Evolutionary conservation across 2,113 vertebrate genomes (phyloP).

Genomic region (Corythaeola cristata): DNA sequence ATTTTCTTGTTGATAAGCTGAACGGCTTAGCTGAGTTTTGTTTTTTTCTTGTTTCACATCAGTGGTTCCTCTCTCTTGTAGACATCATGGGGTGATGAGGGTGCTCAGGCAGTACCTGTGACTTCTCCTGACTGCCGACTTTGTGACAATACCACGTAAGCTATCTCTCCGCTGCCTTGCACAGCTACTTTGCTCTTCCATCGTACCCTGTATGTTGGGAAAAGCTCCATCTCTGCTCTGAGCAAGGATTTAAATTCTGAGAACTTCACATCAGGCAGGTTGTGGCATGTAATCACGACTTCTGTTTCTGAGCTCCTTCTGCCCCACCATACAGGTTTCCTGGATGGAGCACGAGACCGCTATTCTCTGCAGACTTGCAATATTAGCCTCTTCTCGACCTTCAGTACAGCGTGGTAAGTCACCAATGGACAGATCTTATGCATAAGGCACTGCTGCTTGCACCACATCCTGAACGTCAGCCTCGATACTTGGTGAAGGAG

Average conservation of each 20-base stretch:
- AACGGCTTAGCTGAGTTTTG: not conserved
- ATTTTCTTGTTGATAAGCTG: not conserved
- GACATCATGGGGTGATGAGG: not conserved
- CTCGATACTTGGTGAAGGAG: not conserved
- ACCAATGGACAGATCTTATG: not conserved
- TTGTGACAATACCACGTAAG: not conserved
- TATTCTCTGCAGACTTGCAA: not conserved
- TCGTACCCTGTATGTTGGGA: fast-evolving
- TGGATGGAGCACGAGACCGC: not conserved
- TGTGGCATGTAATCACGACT: not conserved
- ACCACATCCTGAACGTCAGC: not conserved
- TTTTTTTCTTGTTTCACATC: not conserved
- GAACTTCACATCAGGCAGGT: not conserved
- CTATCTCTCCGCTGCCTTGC: not conserved
- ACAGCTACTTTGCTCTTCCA: not conserved
- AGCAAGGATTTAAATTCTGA: not conserved
- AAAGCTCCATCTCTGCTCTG: not conserved
- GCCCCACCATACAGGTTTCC: not conserved
- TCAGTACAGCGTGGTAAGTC: not conserved
- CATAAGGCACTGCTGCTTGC: not conserved
- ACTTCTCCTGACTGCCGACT: not conserved
- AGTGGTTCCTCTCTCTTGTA: not conserved
- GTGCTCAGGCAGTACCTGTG: not conserved
- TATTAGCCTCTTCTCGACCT: not conserved
- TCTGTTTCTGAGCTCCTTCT: not conserved